Evolutionary conservation across 2,797 vertebrate species (phyloP).

Genomic region (Graptemys geographica): DNA sequence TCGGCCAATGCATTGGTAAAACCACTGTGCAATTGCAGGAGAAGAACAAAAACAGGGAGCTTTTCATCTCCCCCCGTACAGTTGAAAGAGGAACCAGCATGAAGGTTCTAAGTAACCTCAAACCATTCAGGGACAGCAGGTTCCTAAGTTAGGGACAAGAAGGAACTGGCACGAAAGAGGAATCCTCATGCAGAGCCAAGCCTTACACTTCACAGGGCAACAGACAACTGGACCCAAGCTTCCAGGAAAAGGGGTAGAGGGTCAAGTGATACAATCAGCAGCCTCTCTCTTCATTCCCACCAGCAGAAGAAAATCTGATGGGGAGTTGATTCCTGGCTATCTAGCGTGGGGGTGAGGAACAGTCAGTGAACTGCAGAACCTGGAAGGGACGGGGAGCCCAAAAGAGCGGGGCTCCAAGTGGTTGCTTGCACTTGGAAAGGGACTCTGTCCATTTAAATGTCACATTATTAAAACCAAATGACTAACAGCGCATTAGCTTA

Average conservation of each 20-base stretch:
- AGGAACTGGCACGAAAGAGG: not conserved
- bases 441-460: not conserved
- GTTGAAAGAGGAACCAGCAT: not conserved
- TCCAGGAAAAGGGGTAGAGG: not conserved
- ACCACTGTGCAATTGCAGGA: not conserved
- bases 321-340: not conserved
- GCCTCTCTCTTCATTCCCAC: not conserved
- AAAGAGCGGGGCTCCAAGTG: not conserved
- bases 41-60: not conserved
- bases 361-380: constrained; percentile 29
- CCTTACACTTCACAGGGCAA: not conserved
- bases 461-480: constrained; percentile 54
- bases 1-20: not conserved
- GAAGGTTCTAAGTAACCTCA: not conserved
- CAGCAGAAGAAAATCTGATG: constrained; percentile 15
- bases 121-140: not conserved
- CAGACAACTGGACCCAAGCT: not conserved
- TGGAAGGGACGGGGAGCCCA: constrained; percentile 17
- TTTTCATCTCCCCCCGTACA: rapidly evolving
- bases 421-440: not conserved
- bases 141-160: not conserved
- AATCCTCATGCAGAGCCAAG: not conserved
- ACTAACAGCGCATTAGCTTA: not conserved
- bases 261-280: constrained; percentile 9
- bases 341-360: not conserved